These are phyloP conservation scores for Troglohyphantes excavatus DNA, from an alignment of 2,888 invertebrate species.

Conservation along the genomic window DNA sequence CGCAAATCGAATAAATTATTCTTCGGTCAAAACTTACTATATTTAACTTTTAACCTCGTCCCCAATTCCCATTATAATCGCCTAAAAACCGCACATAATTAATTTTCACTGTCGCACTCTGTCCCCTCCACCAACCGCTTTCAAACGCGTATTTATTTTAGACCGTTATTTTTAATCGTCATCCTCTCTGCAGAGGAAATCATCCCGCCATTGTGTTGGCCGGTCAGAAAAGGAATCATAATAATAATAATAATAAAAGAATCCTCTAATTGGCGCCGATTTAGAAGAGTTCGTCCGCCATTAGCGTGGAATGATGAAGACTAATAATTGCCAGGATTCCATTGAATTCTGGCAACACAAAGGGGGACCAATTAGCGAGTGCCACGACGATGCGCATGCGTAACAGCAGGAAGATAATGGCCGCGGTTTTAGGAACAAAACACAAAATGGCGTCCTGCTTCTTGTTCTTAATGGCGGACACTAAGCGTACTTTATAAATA, in stretches of 20 bases:
- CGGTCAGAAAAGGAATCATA: neutral
- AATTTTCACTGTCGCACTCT: slow-evolving; percentile 59
- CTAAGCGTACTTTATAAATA: slow-evolving; percentile 66
- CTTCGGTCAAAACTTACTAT: too few species aligned
- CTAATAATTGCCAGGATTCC: slow-evolving; percentile 72
- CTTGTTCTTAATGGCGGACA: slow-evolving; percentile 47
- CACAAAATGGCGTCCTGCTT: slow-evolving; percentile 51
- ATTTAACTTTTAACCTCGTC: neutral
- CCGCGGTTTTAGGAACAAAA: slow-evolving; percentile 44
- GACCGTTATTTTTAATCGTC: slow-evolving; percentile 75
- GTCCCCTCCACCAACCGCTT: slow-evolving; percentile 42
- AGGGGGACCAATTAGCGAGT: slow-evolving; percentile 73
- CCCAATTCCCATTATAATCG: neutral
- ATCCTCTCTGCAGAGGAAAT: slow-evolving; percentile 61
- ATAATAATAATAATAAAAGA: slow-evolving; percentile 24
- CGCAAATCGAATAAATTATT: too few species aligned
- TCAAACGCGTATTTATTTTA: neutral
- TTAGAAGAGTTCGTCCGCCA: slow-evolving; percentile 75
- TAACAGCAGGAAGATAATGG: slow-evolving; percentile 55
- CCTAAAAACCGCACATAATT: slow-evolving; percentile 16
- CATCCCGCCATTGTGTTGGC: slow-evolving; percentile 36
- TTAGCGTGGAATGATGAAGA: slow-evolving; percentile 76
- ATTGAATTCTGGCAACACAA: slow-evolving; percentile 57
- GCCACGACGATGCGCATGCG: slow-evolving; percentile 74
- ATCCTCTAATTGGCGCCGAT: slow-evolving; percentile 75